These are phyloP conservation scores for Atrichornis clamosus DNA, from an alignment of 2,113 vertebrate genomes.

Conservation along the genomic window DNA sequence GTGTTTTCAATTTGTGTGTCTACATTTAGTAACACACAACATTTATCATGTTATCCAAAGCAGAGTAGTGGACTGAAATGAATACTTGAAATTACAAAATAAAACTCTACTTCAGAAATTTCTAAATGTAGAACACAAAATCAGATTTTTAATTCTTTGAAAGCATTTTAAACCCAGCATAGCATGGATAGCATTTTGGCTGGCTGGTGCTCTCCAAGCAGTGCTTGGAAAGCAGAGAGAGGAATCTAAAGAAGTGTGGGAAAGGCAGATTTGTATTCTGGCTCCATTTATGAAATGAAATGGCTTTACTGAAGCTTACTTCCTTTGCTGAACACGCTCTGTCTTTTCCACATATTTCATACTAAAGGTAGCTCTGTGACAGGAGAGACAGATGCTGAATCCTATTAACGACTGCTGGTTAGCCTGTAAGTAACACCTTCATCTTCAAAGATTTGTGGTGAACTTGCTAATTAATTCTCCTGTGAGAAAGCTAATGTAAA, in stretches of 20 bases:
- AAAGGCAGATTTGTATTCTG: background rate
- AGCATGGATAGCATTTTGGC: background rate
- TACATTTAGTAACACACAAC: background rate
- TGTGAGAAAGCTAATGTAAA: background rate
- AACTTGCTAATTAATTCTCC: background rate
- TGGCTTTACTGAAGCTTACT: background rate
- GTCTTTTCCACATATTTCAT: background rate
- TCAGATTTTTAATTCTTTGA: background rate
- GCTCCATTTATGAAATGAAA: background rate
- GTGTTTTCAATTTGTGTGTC: background rate
- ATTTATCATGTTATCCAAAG: background rate
- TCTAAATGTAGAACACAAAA: background rate
- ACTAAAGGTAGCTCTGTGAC: background rate
- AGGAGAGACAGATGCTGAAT: background rate
- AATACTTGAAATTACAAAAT: background rate
- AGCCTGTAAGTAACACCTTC: background rate
- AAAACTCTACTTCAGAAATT: background rate
- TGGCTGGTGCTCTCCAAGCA: background rate
- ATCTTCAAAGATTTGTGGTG: background rate
- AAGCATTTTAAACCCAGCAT: background rate
- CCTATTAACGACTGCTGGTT: background rate
- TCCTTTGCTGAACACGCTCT: background rate
- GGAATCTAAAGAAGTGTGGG: background rate
- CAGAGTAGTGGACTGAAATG: background rate
- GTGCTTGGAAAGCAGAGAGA: background rate